Conservation (phyloP, 2,113 vertebrate genomes). For the Trachemys scripta region DNA sequence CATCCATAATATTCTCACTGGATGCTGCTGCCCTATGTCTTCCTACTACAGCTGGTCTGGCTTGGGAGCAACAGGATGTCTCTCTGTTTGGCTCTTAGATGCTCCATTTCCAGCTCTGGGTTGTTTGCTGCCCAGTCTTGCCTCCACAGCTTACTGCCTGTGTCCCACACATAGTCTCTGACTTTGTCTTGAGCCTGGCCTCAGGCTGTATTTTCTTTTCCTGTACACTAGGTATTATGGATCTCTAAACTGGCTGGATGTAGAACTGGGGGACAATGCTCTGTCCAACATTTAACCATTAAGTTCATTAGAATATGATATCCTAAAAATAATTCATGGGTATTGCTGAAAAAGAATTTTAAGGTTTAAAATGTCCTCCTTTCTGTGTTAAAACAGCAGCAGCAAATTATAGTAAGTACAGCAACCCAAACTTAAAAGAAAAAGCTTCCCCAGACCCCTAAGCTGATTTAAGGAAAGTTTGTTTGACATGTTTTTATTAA, state of each 20-base stretch:
- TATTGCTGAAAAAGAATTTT: background rate
- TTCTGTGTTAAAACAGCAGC: background rate
- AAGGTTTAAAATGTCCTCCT: background rate
- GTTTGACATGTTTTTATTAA: constrained; percentile 67
- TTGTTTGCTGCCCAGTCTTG: background rate
- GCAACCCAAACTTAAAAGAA: background rate
- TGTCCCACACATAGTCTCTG: background rate
- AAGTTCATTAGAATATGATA: background rate
- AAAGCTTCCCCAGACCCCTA: background rate
- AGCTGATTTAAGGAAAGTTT: constrained; percentile 39
- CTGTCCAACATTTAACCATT: background rate
- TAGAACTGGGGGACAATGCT: background rate
- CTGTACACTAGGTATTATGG: background rate
- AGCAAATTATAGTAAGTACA: background rate
- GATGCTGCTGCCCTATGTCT: background rate
- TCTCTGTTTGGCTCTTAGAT: background rate
- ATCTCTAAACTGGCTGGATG: background rate
- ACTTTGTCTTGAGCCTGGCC: background rate
- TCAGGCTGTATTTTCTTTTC: background rate
- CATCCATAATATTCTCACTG: background rate
- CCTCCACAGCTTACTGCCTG: background rate
- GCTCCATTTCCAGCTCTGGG: background rate
- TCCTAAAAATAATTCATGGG: background rate
- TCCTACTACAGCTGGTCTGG: background rate
- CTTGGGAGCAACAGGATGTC: no score